Base-by-base conservation (phyloP, 2,797 vertebrate genomes). In the Pyrocephalus nanus region DNA sequence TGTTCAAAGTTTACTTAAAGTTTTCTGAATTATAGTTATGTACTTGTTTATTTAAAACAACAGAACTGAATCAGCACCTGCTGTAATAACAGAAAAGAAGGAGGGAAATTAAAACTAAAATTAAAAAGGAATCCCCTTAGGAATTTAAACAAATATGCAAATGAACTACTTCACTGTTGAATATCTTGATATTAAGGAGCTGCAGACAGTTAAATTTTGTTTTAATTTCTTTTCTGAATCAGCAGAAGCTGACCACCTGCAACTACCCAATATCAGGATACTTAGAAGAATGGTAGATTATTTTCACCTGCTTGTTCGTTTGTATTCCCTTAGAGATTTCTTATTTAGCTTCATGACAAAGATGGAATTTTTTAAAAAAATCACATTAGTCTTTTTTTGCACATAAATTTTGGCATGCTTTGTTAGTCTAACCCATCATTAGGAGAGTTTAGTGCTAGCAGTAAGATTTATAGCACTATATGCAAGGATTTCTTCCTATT, bases 391-490 rank as follows among this genome's bases (percentile, higher is more conserved):
- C 62, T 96, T 93, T 91, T 50, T 77, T 88, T 95, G 29, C 82
- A 90, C 66, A 95, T 91, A 94, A 93, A 96, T 82, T 72, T 82
- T 34, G 65, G 60, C 25, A 77, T 2, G 7, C 60, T 71, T 82
- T 0, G 0, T 74, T 81, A 78, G 30, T 43, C 15, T 77, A 83
- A 62, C 11, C n/a, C 40, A n/a, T 71, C 51, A 75, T 95, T 95
- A 72, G 15, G 80, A 92, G 34, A 15, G 20, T 69, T 97, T 94
- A 92, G 32, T 91, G 69, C 17, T 79, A 92, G 65, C 57, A 51
- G 32, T 60, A 82, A 87, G 78, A 97, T 97, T 97, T 97, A 96
- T 86, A 78, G 57, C 34, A 79, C 25, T 54, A 14, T 25, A 30
- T 67, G 45, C 43, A 62, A 86, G 42, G 30, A 18, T 89, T 92